Evolutionary conservation across 2,113 vertebrate species (phyloP).

Genomic region (Daboia siamensis): DNA sequence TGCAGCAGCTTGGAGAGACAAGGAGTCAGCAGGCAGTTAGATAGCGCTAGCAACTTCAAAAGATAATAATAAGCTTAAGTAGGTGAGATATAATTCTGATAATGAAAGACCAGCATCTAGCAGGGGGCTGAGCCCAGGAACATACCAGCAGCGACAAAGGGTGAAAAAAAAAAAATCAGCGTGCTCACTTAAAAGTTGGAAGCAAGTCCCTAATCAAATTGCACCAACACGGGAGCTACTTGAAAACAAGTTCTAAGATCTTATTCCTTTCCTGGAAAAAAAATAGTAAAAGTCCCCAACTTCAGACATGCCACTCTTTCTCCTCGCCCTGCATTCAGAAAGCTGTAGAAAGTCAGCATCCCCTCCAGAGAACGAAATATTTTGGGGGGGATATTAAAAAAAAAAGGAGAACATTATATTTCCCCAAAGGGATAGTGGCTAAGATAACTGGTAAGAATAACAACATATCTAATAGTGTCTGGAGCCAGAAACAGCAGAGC

Average conservation of each 20-base stretch:
- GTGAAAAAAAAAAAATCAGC: background rate
- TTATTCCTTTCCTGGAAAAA: background rate
- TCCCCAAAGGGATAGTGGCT: no score
- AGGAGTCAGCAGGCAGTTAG: background rate
- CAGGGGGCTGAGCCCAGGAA: background rate
- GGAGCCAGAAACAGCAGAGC: no score
- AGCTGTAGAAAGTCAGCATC: no score
- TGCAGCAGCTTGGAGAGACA: background rate
- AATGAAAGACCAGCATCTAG: background rate
- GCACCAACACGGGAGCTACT: background rate
- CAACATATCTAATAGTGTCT: no score
- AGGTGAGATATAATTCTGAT: background rate
- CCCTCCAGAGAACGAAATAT: no score
- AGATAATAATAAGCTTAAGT: background rate
- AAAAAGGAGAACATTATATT: no score
- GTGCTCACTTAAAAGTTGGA: background rate
- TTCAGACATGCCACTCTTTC: background rate
- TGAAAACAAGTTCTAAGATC: background rate
- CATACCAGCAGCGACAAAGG: background rate
- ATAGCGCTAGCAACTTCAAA: background rate
- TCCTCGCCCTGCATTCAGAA: background rate
- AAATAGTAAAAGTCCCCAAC: background rate
- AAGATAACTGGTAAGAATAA: no score
- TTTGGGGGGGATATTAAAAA: no score
- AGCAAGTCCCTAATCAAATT: background rate